Base-by-base conservation (phyloP, 2,888 invertebrate genomes). In the Deroplatys truncata region DNA sequence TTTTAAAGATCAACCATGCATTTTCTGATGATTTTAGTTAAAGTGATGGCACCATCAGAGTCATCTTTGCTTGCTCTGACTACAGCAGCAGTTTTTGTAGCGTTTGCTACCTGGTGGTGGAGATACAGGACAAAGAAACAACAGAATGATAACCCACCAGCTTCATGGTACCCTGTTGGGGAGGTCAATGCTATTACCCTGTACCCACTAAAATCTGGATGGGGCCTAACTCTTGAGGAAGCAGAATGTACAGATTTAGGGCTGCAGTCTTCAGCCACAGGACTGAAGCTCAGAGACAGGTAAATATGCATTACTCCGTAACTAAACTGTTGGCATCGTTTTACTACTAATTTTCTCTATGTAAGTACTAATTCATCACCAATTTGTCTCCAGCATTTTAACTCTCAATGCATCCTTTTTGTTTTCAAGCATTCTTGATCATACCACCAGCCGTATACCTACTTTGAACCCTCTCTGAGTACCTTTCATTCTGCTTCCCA, bases 201-300 rank as follows among this genome's bases (percentile, higher is more conserved):
- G n/a, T 90, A 85, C 29, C 89, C 89, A 25, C 29, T 89, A 31
- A 89, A 89, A 84, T 89, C 89, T 10, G 89, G 85, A 49, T 16
- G 25, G 0, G 82, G 82, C 29, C 13, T 89, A 9, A 28, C 29
- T 20, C 13, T 89, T 13, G 16, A 56, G 72, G 85, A 89, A 43
- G 89, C 16, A 3, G 29, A 85, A 72, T 85, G 85, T 35, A 29
- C 85, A 15, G 82, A 89, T 29, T 28, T 31, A 25, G 84, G 89
- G 13, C 28, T 85, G 9, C 82, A 56, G 16, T 28, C 29, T 28
- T 25, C 72, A 1, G 82, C 9, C 20, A 25, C 9, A 9, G 31
- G 56, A 20, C 7, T 72, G 16, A 72, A 72, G 15, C 56, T 72
- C 3, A 72, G 56, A 72, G 56, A 72, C 56, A 72, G 56, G 56